A percentile compares a stretch with the other conserved stretches of the same genome.
Conservation (phyloP, 1,140 invertebrate genomes). For the Laupala kohalensis region DNA sequence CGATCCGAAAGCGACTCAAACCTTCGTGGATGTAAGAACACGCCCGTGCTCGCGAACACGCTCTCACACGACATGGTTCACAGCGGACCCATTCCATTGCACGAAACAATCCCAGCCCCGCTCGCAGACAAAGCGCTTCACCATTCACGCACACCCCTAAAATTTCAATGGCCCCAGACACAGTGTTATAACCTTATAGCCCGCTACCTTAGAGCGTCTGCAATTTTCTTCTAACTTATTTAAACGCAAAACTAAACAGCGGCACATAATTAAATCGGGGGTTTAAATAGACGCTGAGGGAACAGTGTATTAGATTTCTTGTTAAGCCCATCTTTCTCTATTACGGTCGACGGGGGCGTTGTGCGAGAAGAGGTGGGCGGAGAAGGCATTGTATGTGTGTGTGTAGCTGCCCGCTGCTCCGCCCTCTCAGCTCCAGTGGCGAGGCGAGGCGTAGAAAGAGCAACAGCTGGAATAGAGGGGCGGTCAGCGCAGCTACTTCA, state of each 20-base stretch:
- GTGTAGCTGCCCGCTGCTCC: no score
- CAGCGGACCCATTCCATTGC: no score
- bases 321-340: neutral
- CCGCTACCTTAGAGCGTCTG: neutral
- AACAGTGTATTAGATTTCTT: neutral
- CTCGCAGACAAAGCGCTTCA: neutral
- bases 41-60: no score
- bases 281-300: neutral
- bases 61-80: no score
- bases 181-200: neutral
- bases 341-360: neutral
- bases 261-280: neutral
- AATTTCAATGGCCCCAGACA: neutral
- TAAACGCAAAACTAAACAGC: neutral
- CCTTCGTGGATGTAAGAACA: no score
- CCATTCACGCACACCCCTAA: neutral
- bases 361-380: neutral
- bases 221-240: neutral
- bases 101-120: neutral
- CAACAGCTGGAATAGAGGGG: no score
- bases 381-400: neutral
- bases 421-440: no score
- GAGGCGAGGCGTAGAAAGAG: no score
- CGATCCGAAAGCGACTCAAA: no score
- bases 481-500: no score